Base-by-base conservation (phyloP, 2,888 invertebrate species). In the Esperia sulphurella region DNA sequence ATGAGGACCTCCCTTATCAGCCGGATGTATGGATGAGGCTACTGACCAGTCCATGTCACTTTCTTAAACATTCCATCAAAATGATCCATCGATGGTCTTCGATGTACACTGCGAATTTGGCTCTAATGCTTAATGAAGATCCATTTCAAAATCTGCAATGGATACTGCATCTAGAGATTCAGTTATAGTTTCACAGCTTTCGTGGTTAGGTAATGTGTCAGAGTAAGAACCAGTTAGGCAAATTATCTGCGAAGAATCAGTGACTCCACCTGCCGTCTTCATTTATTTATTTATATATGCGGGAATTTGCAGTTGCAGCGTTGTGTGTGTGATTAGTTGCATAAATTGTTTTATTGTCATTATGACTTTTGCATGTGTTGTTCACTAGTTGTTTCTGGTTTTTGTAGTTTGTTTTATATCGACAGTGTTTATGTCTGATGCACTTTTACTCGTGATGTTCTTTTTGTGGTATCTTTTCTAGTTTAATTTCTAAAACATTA, bases 231-330 rank as follows among this genome's bases (percentile, higher is more conserved):
- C 83, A 75, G 86, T 86, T 85, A 85, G 77, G 84, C 75, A 85
- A 84, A 86, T 85, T 84, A 85, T 85, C 84, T 70, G 75, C 75
- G 63, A 73, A 63, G 82, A 82, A 86, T 84, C 82, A 79, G 75
- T 73, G 80, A 67, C 55, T 81, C 70, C 86, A 87, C 86, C 86
- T 87, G 86, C 83, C 79, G 71, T 65, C 67, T 73, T 67, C 66
- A 65, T 71, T 71, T 70, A 67, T 68, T 69, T 72, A 70, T 75
- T 66, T 65, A 69, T 51, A 35, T 48, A 51, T 51, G 49, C 45
- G 38, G 14, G 47, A 47, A 47, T 47, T 43, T 40, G 45, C 42
- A 41, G 35, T 41, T 46, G 46, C 42, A 10, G 10, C 21, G 38
- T 31, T 35, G 49, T 45, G 45, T 45, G 39, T 41, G 50, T 50